Evolutionary conservation across 2,113 vertebrate genomes (phyloP), one percentile per base, ranked within the genome.

Genomic region (Ciconia stormi): DNA sequence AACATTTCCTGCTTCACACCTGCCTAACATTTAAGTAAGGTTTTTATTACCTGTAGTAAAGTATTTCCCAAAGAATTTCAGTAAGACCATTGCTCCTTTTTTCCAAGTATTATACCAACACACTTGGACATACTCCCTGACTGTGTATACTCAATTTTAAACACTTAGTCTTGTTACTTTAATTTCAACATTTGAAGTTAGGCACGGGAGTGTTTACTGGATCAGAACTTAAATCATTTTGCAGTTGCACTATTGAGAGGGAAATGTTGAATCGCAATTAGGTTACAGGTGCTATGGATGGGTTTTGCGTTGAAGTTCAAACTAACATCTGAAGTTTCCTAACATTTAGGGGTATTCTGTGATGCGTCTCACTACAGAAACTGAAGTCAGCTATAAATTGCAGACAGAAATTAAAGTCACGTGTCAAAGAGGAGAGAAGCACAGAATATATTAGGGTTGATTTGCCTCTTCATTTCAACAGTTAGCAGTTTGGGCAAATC

Each of bases 211-310:
- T 2, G 1, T 66, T 87, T 52, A 13, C 47, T 40, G 42, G 14
- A 50, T 79, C 32, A 93, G 12, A 81, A 73, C 12, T 26, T 32
- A 78, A 56, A 73, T 16, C 0, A n/a, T 36, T 70, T 59, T 69
- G 16, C n/a, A 62, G 30, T 71, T 19, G 7, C 16, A 19, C 2
- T 11, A 20, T 53, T 71, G 8, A 49, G 47, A 79, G 4, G 16
- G 34, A 58, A 50, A 50, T 16, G 11, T 2, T 72, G 23, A 88
- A 66, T 42, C 0, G 0, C 1, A 0, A 7, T 23, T 22, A 40
- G 9, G 13, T 25, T 67, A n/a, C 22, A 29, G 10, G 9, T 38
- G 42, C 13, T 66, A 16, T 5, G 11, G 58, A 14, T 53, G 30
- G 8, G 6, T n/a, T 80, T 67, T 63, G 5, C 21, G 29, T 42